phyloP scores from a whole-genome alignment of 2,888 invertebrate species.

The Diloba caeruleocephala region DNA sequence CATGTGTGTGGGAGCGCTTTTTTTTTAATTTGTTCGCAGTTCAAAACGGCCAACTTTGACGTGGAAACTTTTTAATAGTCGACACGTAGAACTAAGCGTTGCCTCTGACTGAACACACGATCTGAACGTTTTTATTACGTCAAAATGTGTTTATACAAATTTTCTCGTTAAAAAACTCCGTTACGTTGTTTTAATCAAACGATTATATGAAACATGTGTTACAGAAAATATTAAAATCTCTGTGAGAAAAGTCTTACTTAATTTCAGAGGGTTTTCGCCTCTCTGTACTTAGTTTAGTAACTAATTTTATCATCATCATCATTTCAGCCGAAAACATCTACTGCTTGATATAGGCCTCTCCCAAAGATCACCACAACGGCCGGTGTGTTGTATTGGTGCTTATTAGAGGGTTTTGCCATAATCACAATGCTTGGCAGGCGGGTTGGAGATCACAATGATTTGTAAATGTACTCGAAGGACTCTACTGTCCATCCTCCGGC shows the following conservation, averaged over 20 bases:
- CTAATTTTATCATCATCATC: no score
- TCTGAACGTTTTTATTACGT: slow-evolving; percentile 57
- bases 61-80: slow-evolving; percentile 69
- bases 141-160: slow-evolving; percentile 59
- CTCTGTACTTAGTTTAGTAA: no score
- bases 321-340: no score
- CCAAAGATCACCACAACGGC: no score
- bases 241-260: slow-evolving; percentile 12
- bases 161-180: slow-evolving; percentile 48
- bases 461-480: no score
- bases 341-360: no score
- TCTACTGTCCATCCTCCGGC: no score
- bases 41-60: slow-evolving; percentile 69
- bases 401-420: no score
- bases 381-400: no score
- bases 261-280: slow-evolving; percentile 5
- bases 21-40: slow-evolving; percentile 67
- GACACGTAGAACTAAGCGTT: slow-evolving; percentile 68
- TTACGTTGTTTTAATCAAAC: slow-evolving; percentile 32
- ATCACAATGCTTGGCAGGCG: no score
- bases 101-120: slow-evolving; percentile 60
- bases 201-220: slow-evolving; percentile 42
- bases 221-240: slow-evolving; percentile 15
- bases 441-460: no score
- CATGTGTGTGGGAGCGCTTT: slow-evolving; percentile 38